Base-by-base conservation (phyloP, 2,888 invertebrate species). In the Brachyptera risi region DNA sequence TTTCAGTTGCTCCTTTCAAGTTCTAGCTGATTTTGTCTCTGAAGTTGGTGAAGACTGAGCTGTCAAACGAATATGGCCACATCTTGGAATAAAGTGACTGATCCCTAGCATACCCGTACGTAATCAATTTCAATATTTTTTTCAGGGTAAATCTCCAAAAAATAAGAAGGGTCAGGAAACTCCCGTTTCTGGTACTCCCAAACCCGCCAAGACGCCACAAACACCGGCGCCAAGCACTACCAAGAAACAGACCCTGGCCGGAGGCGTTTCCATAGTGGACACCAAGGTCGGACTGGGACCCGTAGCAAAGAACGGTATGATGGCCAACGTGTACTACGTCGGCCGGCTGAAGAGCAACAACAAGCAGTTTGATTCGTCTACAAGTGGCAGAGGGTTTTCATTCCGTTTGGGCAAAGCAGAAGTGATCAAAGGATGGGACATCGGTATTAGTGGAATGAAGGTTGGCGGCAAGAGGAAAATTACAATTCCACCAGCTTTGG, bases 391-490 rank as follows among this genome's bases (percentile, higher is more conserved):
- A 19, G 93, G 93, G 1, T 93, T 94, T 75, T 87, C 87, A 74
- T 95, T 96, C 78, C 80, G 84, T 23, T 77, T 96, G 13, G 95
- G 95, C 0, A 83, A 81, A 51, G 87, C 88, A 65, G 92, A 94
- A 74, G 94, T 95, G 0, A 94, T 96, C 71, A 86, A 86, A 68
- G 95, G 92, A 13, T 95, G 93, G 95, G 95, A 96, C 71, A 76
- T 88, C 37, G 96, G 93, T 56, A 78, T 95, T n/a, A 76, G 77
- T 40, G 95, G 96, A 54, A 96, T 97, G 96, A 93, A 91, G 77
- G 87, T 93, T 62, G 96, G 96, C 31, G 96, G 95, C 68, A 94
- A 92, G 76, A 83, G 96, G 72, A 85, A 84, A 70, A 83, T 96
- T 58, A 83, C 83, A 15, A 88, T 93, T 73, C 96, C 96, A 63